These are phyloP conservation scores for Ganaspis brasiliensis DNA, from an alignment of 2,888 invertebrate species.

Conservation along the genomic window DNA sequence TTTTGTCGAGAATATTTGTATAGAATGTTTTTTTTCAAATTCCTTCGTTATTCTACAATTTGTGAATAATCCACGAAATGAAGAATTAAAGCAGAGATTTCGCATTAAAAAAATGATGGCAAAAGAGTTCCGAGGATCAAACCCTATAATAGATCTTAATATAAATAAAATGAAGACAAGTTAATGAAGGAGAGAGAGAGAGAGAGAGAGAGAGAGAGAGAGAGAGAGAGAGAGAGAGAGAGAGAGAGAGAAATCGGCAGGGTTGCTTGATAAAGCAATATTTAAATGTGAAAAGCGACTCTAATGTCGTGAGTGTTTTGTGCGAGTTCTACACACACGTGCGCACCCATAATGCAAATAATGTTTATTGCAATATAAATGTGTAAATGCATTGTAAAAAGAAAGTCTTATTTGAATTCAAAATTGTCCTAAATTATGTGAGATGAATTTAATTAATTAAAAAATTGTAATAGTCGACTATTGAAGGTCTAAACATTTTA, in stretches of 20 bases:
- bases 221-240: not conserved
- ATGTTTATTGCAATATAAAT: slow-evolving; percentile 80
- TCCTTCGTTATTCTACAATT: slow-evolving; percentile 9
- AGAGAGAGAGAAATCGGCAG: not conserved
- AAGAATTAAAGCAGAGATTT: slow-evolving; percentile 12
- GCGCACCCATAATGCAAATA: slow-evolving; percentile 65
- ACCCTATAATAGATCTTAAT: slow-evolving; percentile 15
- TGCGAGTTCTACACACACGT: slow-evolving; percentile 63
- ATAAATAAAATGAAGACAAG: too few species aligned
- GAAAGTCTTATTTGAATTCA: slow-evolving; percentile 59
- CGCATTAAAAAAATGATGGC: slow-evolving; percentile 24
- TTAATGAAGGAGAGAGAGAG: not conserved
- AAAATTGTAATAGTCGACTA: slow-evolving; percentile 3
- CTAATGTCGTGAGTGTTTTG: slow-evolving; percentile 61
- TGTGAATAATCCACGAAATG: slow-evolving; percentile 3
- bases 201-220: not conserved
- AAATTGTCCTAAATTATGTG: not conserved
- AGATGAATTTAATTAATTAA: not conserved
- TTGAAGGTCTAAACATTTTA: not conserved
- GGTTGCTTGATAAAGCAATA: slow-evolving; percentile 27
- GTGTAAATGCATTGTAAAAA: slow-evolving; percentile 74
- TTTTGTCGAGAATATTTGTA: not conserved
- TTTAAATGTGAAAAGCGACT: slow-evolving; percentile 50
- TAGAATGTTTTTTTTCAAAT: not conserved
- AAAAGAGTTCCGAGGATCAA: slow-evolving; percentile 37